These are phyloP conservation scores for Condylostylus longicornis DNA, from an alignment of 1,140 invertebrate genomes.

Conservation along the genomic window DNA sequence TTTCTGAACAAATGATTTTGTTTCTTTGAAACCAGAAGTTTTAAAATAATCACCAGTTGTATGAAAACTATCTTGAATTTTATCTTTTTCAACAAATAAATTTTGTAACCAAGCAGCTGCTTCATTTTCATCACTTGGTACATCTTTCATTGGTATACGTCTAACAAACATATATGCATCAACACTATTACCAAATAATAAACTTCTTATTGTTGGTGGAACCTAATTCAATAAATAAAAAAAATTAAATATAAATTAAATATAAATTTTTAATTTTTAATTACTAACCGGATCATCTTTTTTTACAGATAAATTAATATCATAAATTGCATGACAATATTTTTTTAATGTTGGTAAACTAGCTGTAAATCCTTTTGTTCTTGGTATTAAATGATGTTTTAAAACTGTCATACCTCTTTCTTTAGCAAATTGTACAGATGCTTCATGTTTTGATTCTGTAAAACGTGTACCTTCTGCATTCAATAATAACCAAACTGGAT, in stretches of 20 bases:
- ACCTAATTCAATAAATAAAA: slow-evolving; percentile 24
- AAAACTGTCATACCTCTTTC: slow-evolving; percentile 71
- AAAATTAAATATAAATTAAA: not conserved
- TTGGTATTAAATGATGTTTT: slow-evolving; percentile 82
- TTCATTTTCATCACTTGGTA: slow-evolving; percentile 65
- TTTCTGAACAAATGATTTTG: slow-evolving; percentile 38
- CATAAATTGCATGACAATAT: slow-evolving; percentile 71
- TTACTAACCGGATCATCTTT: slow-evolving; percentile 37
- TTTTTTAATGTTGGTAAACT: slow-evolving; percentile 55
- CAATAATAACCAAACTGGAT: slow-evolving; percentile 76
- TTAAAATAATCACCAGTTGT: slow-evolving; percentile 70
- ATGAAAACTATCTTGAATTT: slow-evolving; percentile 63
- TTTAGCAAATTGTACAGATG: slow-evolving; percentile 72
- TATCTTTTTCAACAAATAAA: slow-evolving; percentile 45
- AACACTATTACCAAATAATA: slow-evolving; percentile 63
- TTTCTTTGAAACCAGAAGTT: slow-evolving; percentile 49
- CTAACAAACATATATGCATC: slow-evolving; percentile 64
- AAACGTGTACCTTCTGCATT: slow-evolving; percentile 92
- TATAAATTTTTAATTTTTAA: slow-evolving; percentile 16
- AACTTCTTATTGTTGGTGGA: slow-evolving; percentile 62
- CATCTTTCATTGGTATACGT: slow-evolving; percentile 61
- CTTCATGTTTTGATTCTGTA: slow-evolving; percentile 71
- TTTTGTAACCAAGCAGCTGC: slow-evolving; percentile 69
- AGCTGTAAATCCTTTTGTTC: slow-evolving; percentile 78
- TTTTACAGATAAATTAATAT: slow-evolving; percentile 68